These are phyloP conservation scores for Cyprinus carpio DNA, from an alignment of 2,113 vertebrate species.

Conservation along the genomic window DNA sequence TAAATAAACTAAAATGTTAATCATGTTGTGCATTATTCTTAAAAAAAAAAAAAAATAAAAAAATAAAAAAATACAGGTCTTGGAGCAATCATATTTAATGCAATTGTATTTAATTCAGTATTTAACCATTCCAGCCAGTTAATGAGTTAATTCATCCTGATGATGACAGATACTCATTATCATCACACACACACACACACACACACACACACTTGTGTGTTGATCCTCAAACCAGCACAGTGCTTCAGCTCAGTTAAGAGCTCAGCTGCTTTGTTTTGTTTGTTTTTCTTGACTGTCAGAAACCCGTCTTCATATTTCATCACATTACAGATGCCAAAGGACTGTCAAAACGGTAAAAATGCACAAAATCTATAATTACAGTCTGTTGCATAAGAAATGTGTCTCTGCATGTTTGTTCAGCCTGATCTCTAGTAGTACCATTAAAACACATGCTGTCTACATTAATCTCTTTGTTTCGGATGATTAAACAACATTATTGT, in stretches of 20 bases:
- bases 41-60: too few relatives aligned
- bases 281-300: background rate
- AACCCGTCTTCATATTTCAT: background rate
- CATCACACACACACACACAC: too few relatives aligned
- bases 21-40: too few relatives aligned
- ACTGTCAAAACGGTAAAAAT: background rate
- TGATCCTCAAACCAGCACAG: background rate
- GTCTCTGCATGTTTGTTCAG: slow-evolving; percentile 4
- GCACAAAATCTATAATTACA: background rate
- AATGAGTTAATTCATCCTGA: too few relatives aligned
- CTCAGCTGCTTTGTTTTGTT: background rate
- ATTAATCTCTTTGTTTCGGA: background rate
- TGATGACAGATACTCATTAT: too few relatives aligned
- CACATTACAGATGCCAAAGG: background rate
- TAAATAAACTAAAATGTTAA: too few relatives aligned
- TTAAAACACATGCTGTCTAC: background rate
- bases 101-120: too few relatives aligned
- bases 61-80: too few relatives aligned
- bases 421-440: background rate
- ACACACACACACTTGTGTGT: too few relatives aligned
- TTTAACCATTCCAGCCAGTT: too few relatives aligned
- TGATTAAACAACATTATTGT: background rate
- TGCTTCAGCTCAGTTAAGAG: background rate
- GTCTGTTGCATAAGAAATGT: background rate
- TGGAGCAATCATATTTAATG: too few relatives aligned